Evolutionary conservation across 1,140 invertebrate species (phyloP), one percentile per base, ranked within the genome.

Genomic region (Danaus plexippus): DNA sequence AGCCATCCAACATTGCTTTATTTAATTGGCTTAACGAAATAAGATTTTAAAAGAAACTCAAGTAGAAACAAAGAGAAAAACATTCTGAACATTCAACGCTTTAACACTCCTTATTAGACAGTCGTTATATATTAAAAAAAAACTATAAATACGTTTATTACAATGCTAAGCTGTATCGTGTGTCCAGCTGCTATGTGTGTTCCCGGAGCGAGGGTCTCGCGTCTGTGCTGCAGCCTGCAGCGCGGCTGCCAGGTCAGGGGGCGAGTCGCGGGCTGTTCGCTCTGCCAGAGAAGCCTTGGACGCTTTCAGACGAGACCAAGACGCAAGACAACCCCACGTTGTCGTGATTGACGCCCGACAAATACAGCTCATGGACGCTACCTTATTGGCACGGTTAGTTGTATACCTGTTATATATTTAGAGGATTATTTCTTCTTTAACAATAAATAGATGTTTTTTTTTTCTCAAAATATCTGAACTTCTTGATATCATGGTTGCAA

Each of bases 171-270:
- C 22, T 32, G 22, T 32, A 32, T 32, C 22, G 22, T 32, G 22
- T 32, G 22, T 32, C 1, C 70, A 86, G 82, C 65, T 86, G 41
- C 69, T 86, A 77, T 86, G 82, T 75, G 82, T 85, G 59, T 85
- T 85, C 53, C 79, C 82, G 69, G 82, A 85, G 62, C 71, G 80
- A 0, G 64, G 67, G 18, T 85, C 82, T 8, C 82, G 82, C 55
- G 82, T 84, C 1, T 84, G 80, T 57, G 71, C 79, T 0, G 75
- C 79, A 0, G 82, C 79, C n/a, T 76, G 75, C 64, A 70, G 62
- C 11, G 82, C 80, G 9, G 77, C 74, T 2, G 73, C 76, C 13
- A 67, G 79, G 8, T 73, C 73, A 0, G 82, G 82, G 57, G 82
- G 82, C 59, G 82, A 85, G 45, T 66, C 76, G 41, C 73, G 75